These are phyloP conservation scores for Cataglyphis hispanica DNA, from an alignment of 1,140 invertebrate species.

Conservation along the genomic window DNA sequence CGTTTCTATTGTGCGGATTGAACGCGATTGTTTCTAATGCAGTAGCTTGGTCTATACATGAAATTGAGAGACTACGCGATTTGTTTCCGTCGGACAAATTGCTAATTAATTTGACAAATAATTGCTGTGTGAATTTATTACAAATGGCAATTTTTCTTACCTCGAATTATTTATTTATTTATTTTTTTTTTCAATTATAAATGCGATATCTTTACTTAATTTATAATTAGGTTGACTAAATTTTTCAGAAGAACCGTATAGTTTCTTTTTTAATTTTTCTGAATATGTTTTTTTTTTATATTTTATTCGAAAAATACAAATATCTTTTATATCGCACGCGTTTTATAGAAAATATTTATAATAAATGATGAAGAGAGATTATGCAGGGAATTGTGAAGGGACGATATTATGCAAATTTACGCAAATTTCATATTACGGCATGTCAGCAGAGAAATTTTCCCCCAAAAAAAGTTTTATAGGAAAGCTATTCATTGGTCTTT, in stretches of 20 bases:
- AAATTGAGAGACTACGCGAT: conserved; percentile 12
- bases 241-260: background rate
- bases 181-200: background rate
- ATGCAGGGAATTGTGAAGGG: no score
- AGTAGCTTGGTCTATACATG: conserved; percentile 15
- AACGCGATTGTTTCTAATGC: background rate
- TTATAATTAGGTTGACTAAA: background rate
- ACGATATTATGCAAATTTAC: background rate
- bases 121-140: conserved; percentile 33
- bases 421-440: background rate
- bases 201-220: background rate
- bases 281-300: background rate
- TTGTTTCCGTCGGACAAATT: conserved; percentile 30
- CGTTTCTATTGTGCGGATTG: conserved; percentile 26
- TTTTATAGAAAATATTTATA: background rate
- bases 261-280: background rate
- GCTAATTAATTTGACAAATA: conserved; percentile 57
- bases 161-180: conserved; percentile 14
- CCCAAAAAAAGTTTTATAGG: conserved; percentile 4
- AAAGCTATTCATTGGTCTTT: background rate
- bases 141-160: background rate
- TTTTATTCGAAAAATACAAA: background rate
- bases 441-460: background rate
- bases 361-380: background rate
- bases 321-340: background rate